phyloP scores from a whole-genome alignment of 1,140 invertebrate genomes.

The Grapholita molesta region DNA sequence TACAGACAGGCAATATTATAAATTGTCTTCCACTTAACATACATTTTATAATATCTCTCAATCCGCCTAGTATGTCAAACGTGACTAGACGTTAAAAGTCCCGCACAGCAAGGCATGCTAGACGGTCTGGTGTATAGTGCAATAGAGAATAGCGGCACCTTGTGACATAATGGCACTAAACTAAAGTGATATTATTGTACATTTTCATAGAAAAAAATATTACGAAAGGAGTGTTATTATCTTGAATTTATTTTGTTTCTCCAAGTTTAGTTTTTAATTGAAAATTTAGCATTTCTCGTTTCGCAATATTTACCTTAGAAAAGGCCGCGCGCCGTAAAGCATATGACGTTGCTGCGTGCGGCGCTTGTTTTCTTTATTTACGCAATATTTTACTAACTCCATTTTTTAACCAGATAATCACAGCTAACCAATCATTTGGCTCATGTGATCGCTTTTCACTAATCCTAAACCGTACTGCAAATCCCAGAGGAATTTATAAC shows the following conservation, averaged over 20 bases:
- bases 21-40: too few species aligned
- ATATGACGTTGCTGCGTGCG: conserved; percentile 30
- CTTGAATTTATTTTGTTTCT: neutral
- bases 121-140: too few species aligned
- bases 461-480: conserved; percentile 23
- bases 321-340: conserved; percentile 15
- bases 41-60: too few species aligned
- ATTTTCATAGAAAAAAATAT: neutral
- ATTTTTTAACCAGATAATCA: conserved; percentile 31
- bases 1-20: too few species aligned
- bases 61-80: too few species aligned
- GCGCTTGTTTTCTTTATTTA: conserved; percentile 59
- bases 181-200: neutral
- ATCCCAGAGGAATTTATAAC: conserved; percentile 7
- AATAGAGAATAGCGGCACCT: neutral
- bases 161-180: conserved; percentile 7
- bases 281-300: neutral
- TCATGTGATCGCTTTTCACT: conserved; percentile 37
- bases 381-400: conserved; percentile 37
- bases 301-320: neutral
- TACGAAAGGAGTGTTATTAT: neutral
- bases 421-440: conserved; percentile 43
- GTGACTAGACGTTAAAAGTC: too few species aligned
- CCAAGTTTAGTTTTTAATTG: neutral
- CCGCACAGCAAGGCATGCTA: too few species aligned